Conservation (phyloP, 2,113 vertebrate species). For the Percina caprodes region DNA sequence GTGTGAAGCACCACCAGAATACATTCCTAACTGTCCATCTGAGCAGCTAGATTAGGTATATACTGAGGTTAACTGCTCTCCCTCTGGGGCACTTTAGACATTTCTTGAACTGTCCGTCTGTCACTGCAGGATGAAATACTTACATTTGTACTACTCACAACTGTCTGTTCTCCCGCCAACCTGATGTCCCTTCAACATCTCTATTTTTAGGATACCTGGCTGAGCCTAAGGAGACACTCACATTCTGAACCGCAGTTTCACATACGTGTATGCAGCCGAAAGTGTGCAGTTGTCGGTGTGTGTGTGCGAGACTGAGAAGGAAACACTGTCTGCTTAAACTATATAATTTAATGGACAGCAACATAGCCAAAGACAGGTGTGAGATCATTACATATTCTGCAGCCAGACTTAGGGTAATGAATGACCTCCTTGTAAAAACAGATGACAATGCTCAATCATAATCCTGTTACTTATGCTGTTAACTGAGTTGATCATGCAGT, state of each 20-base stretch:
- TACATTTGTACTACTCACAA: slow-evolving; percentile 35
- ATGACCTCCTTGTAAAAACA: slow-evolving; percentile 28
- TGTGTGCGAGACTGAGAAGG: neutral
- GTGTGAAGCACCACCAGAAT: slow-evolving; percentile 1
- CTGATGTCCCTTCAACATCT: slow-evolving; percentile 3
- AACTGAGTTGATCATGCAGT: slow-evolving; percentile 24
- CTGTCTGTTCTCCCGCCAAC: slow-evolving; percentile 28
- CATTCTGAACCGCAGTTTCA: neutral
- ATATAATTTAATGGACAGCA: neutral
- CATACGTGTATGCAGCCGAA: neutral
- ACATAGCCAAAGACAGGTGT: neutral
- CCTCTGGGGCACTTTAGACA: slow-evolving; percentile 28
- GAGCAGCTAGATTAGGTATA: slow-evolving; percentile 21
- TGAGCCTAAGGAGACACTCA: neutral
- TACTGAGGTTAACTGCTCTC: slow-evolving; percentile 30
- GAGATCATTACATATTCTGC: neutral
- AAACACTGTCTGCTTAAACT: neutral
- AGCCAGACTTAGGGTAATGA: slow-evolving; percentile 26
- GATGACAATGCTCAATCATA: slow-evolving; percentile 21
- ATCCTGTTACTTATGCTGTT: slow-evolving; percentile 6
- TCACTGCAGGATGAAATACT: slow-evolving; percentile 31
- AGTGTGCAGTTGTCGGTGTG: neutral
- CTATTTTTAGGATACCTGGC: slow-evolving; percentile 15
- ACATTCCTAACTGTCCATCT: slow-evolving; percentile 5
- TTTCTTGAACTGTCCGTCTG: slow-evolving; percentile 37